Conservation (phyloP, 2,888 invertebrate species). For the Cremastobaeus sp. region DNA sequence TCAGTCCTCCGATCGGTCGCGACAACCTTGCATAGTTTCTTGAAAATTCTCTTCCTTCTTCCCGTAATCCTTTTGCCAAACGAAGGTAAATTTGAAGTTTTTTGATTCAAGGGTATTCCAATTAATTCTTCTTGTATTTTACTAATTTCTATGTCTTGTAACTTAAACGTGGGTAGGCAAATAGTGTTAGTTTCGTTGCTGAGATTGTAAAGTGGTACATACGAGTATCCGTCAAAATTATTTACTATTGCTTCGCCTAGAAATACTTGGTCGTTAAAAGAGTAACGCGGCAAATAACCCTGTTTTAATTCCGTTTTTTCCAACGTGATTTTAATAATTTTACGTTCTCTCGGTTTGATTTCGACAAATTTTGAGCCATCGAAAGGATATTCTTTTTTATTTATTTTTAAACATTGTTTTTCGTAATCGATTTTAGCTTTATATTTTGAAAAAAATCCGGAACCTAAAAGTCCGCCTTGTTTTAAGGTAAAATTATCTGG, state of each 20-base stretch:
- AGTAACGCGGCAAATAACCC: conserved; percentile 7
- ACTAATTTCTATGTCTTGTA: no score
- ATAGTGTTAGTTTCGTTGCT: not conserved
- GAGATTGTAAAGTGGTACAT: conserved; percentile 10
- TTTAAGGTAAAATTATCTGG: conserved; percentile 1
- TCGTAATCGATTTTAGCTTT: not conserved
- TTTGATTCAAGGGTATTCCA: no score
- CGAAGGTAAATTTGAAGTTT: no score
- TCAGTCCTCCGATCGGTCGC: no score
- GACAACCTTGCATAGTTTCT: no score
- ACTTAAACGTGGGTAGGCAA: not conserved
- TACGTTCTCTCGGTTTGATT: not conserved
- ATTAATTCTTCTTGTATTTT: no score
- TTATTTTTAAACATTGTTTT: no score
- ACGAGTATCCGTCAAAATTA: conserved; percentile 2
- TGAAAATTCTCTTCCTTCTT: no score
- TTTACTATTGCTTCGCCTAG: conserved; percentile 3
- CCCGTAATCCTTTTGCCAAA: no score
- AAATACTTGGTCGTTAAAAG: conserved; percentile 1
- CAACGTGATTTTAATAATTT: not conserved
- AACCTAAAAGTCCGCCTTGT: conserved; percentile 9
- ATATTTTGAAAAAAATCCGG: not conserved
- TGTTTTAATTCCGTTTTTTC: conserved; percentile 4
- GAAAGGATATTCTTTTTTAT: not conserved
- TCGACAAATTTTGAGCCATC: no score